Evolutionary conservation across 2,113 vertebrate species (phyloP).

Genomic region (Sorex fumeus): DNA sequence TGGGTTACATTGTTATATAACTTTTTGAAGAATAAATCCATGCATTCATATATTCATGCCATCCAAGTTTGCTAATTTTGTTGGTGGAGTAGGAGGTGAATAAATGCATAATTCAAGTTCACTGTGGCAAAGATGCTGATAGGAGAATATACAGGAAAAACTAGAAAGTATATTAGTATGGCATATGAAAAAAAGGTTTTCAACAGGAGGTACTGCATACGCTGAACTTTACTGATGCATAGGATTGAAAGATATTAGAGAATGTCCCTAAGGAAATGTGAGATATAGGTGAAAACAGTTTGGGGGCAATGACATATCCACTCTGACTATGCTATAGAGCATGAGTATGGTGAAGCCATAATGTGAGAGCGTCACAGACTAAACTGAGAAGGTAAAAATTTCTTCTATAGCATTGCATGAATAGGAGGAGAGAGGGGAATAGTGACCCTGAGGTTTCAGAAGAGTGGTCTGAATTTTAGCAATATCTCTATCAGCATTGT

Average conservation of each 20-base stretch:
- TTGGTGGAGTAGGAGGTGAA: neutral
- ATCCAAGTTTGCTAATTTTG: neutral
- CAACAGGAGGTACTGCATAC: neutral
- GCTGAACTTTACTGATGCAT: neutral
- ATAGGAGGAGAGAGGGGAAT: neutral
- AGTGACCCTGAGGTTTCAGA: neutral
- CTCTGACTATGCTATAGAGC: neutral
- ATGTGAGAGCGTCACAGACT: neutral
- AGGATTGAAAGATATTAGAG: neutral
- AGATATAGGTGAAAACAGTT: neutral
- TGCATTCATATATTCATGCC: neutral
- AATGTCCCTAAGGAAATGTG: neutral
- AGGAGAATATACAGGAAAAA: neutral
- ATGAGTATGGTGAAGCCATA: neutral
- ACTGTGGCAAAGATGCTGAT: neutral
- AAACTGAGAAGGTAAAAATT: neutral
- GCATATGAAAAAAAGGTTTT: neutral
- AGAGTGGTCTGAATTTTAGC: constrained; percentile 13
- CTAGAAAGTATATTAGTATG: neutral
- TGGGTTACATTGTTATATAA: neutral
- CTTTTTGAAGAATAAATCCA: constrained; percentile 40
- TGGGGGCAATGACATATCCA: neutral
- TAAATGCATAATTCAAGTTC: neutral
- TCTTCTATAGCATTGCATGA: neutral
- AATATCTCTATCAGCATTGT: neutral